These are phyloP conservation scores for Dolichopus griseipennis DNA, from an alignment of 2,888 invertebrate genomes.

Conservation along the genomic window DNA sequence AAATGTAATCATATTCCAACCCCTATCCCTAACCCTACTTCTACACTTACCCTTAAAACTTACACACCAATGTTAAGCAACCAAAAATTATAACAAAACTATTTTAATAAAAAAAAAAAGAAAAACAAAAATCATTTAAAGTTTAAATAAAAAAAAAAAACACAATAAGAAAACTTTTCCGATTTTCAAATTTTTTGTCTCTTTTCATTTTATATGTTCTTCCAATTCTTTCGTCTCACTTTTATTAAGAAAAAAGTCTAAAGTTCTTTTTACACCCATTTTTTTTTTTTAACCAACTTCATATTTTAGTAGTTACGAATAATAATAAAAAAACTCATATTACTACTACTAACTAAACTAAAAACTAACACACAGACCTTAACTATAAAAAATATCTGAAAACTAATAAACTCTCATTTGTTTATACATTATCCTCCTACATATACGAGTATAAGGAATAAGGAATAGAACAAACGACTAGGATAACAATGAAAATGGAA, in stretches of 20 bases:
- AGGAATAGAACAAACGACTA: too few relatives aligned
- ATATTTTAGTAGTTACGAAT: neutral
- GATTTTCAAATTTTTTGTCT: neutral
- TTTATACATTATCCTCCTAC: neutral
- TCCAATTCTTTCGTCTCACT: too few relatives aligned
- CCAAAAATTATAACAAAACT: neutral
- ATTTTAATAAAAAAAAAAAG: neutral
- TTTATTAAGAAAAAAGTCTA: neutral
- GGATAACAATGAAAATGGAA: too few relatives aligned
- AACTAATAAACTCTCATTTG: neutral
- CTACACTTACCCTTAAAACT: too few relatives aligned
- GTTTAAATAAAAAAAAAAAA: neutral
- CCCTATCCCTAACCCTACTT: too few relatives aligned
- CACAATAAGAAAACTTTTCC: neutral
- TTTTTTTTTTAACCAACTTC: neutral
- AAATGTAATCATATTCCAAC: neutral
- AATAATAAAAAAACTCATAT: neutral
- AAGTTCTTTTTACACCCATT: neutral
- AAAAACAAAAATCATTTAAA: neutral
- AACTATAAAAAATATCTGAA: neutral
- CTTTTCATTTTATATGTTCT: too few relatives aligned
- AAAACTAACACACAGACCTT: too few relatives aligned
- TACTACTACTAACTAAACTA: too few relatives aligned
- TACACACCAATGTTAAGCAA: neutral
- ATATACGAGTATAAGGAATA: too few relatives aligned